phyloP scores from a whole-genome alignment of 1,140 invertebrate species.

The Sminthurides bifidus region DNA sequence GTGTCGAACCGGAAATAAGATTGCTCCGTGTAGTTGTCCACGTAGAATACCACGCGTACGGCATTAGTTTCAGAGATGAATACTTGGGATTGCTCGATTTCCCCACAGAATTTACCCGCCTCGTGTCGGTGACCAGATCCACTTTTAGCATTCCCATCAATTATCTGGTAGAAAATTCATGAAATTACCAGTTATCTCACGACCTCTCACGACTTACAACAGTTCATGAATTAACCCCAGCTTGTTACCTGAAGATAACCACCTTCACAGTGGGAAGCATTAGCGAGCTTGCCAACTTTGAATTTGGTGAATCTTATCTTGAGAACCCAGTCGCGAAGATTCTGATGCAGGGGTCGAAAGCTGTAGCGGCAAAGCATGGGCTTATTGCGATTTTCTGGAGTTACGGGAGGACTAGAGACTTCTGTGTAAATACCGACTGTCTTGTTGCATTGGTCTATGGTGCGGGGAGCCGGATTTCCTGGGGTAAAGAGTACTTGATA shows the following conservation, averaged over 20 bases:
- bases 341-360: conserved; percentile 62
- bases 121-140: conserved; percentile 72
- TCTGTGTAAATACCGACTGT: conserved; percentile 85
- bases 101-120: conserved; percentile 78
- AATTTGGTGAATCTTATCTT: conserved; percentile 81
- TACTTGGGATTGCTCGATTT: conserved; percentile 81
- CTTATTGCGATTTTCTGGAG: conserved; percentile 61
- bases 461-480: no score
- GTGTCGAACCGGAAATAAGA: conserved; percentile 66
- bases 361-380: conserved; percentile 78
- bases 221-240: neutral
- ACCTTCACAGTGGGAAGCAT: conserved; percentile 70
- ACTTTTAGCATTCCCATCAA: conserved; percentile 71
- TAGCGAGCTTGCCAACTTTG: conserved; percentile 72
- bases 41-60: conserved; percentile 77
- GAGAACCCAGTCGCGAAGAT: conserved; percentile 74
- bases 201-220: neutral
- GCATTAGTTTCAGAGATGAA: conserved; percentile 88
- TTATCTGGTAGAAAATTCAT: conserved; percentile 46
- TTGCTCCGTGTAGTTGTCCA: conserved; percentile 83
- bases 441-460: conserved; percentile 79
- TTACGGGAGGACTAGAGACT: conserved; percentile 71
- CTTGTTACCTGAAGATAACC: conserved; percentile 70
- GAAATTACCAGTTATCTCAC: neutral
- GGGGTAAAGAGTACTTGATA: no score